Conservation (phyloP, 2,113 vertebrate genomes). For the Noctilio leporinus region DNA sequence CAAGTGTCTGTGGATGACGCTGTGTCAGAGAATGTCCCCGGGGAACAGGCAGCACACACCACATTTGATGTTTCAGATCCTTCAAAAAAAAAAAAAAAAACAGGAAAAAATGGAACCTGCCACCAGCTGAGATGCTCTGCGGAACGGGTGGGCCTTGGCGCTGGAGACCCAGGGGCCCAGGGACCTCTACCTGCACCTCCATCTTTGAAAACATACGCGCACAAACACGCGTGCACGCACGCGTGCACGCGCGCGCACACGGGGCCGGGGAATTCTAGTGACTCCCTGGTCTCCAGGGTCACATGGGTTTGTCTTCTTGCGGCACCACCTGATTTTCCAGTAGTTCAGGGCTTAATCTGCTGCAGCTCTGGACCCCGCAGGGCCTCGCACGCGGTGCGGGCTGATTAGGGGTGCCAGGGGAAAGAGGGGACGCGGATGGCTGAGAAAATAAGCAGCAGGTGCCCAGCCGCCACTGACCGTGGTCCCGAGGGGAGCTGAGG, state of each 20-base stretch:
- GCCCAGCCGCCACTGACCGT: rapidly evolving
- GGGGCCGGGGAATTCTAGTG: not conserved
- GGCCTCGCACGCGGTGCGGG: not conserved
- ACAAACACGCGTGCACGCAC: not conserved
- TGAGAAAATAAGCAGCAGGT: no score
- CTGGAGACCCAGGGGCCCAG: not conserved
- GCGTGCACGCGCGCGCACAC: no score
- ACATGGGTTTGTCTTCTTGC: not conserved
- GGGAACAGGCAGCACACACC: slow-evolving; percentile 60
- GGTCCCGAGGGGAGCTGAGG: not conserved
- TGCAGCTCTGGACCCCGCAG: not conserved
- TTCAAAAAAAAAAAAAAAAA: slow-evolving; percentile 18
- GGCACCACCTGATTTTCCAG: not conserved
- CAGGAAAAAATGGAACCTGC: not conserved
- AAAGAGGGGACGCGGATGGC: not conserved
- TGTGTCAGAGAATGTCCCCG: slow-evolving; percentile 72
- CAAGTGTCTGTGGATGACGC: slow-evolving; percentile 70
- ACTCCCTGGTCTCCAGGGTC: not conserved
- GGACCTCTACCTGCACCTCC: not conserved
- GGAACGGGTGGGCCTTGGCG: no score
- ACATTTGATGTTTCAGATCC: slow-evolving; percentile 62
- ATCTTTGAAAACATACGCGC: not conserved
- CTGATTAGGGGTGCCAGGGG: not conserved
- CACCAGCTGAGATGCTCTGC: not conserved
- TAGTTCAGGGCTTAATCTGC: not conserved